These are phyloP conservation scores for Nibea albiflora DNA, from an alignment of 2,113 vertebrate species.

Conservation along the genomic window DNA sequence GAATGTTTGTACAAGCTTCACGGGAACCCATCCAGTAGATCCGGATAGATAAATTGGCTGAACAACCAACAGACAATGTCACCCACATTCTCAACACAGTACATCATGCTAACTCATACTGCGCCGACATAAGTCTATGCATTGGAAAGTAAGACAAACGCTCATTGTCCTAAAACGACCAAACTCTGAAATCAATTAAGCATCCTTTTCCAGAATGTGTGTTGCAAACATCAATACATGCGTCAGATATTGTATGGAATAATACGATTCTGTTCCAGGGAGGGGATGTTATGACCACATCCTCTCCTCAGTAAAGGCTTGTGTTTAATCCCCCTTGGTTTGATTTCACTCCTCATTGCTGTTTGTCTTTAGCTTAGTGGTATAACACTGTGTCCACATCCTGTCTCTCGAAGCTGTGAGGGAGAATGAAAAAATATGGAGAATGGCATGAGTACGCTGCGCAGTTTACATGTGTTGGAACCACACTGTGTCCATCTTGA, in stretches of 20 bases:
- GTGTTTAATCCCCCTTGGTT: conserved; percentile 35
- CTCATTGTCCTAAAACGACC: conserved; percentile 3
- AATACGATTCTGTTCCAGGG: conserved; percentile 35
- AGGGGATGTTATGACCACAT: conserved; percentile 45
- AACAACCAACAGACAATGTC: neutral
- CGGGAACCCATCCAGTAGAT: neutral
- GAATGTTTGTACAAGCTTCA: neutral
- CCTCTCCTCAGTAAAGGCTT: conserved; percentile 25
- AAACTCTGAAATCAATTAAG: conserved; percentile 14
- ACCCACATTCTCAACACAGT: conserved; percentile 8
- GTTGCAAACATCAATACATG: conserved; percentile 3
- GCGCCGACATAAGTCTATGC: neutral
- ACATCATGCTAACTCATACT: neutral
- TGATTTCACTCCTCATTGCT: conserved; percentile 37
- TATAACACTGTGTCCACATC: conserved; percentile 62
- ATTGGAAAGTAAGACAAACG: conserved; percentile 29
- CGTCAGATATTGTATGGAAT: conserved; percentile 23
- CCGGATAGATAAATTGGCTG: neutral
- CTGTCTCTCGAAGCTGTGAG: conserved; percentile 47
- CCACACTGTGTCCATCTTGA: conserved; percentile 33
- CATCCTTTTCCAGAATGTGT: conserved; percentile 1
- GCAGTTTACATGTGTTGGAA: conserved; percentile 6
- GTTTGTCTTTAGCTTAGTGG: conserved; percentile 57
- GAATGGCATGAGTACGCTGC: neutral
- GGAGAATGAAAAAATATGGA: neutral